Evolutionary conservation across 1,140 invertebrate species (phyloP), one percentile per base, ranked within the genome.

Genomic region (Pteromalus puparum): DNA sequence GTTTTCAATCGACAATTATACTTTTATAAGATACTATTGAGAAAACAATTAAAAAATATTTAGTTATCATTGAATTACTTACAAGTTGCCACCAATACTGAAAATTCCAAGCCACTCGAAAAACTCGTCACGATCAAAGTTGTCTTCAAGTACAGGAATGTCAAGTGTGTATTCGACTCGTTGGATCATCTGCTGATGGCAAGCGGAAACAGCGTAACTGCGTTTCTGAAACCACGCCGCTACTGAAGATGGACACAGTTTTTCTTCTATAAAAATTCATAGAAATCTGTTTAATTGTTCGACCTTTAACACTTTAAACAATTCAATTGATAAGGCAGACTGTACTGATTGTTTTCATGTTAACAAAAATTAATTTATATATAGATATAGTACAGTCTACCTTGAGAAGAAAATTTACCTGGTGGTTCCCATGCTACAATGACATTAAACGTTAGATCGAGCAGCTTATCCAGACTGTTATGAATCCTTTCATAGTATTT

Each of bases 181-280:
- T 42, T 89, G 85, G 61, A 82, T 87, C 86, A 89, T 88, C 70
- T 90, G 89, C 78, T 93, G 92, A 34, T 87, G 86, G 88, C 93
- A 94, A 34, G 93, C 78, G 53, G 89, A 88, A 12, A 95, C 92
- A 6, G 88, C 83, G 81, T 93, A 94, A 6, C 92, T 91, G 61
- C 84, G 88, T 82, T 92, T 88, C 42, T 91, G 30, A 87, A 95
- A 94, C 92, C 94, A 95, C 80, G 94, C 92, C 42, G 95, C 95
- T 53, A 95, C 84, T 0, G 95, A 95, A 21, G 95, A 95, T 75
- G 95, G 94, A 87, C 95, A 95, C 26, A 95, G 79, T 34, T 91
- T 91, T 85, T 91, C 90, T 28, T 92, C 92, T 94, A 81, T 42
- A 87, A 90, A 89, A 86, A 86, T 86, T 83, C 46, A 1, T 87